Evolutionary conservation across 2,113 vertebrate genomes (phyloP).

Genomic region (Paralichthys olivaceus): DNA sequence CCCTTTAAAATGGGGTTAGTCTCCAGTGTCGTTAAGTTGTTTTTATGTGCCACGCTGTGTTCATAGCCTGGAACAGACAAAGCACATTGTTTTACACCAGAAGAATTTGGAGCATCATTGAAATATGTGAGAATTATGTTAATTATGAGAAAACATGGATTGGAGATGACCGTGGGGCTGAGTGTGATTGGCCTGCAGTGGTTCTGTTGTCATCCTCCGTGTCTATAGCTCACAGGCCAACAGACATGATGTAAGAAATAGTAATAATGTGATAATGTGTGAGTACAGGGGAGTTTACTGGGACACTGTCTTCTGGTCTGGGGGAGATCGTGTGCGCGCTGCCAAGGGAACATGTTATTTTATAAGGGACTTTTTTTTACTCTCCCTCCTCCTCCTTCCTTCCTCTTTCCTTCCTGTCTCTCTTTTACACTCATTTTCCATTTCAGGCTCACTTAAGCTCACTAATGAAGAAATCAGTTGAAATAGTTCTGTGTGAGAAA

Average conservation of each 20-base stretch:
- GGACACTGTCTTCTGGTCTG: constrained; percentile 61
- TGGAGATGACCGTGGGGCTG: constrained; percentile 65
- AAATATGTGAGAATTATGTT: constrained; percentile 76
- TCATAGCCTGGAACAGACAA: constrained; percentile 73
- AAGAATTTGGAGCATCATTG: constrained; percentile 69
- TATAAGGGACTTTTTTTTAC: constrained; percentile 24
- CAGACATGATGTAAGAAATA: constrained; percentile 80
- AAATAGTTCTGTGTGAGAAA: constrained; percentile 33
- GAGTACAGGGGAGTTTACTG: constrained; percentile 66
- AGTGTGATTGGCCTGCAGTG: constrained; percentile 73
- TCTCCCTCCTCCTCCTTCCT: constrained; percentile 11
- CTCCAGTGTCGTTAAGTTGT: constrained; percentile 69
- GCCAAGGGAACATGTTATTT: constrained; percentile 49
- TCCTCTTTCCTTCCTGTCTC: constrained; percentile 44
- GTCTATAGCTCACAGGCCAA: constrained; percentile 78
- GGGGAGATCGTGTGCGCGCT: constrained; percentile 29
- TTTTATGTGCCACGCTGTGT: constrained; percentile 66
- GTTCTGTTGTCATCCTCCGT: constrained; percentile 72
- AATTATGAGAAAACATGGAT: constrained; percentile 73
- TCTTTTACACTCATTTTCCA: constrained; percentile 28
- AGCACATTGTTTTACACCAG: constrained; percentile 69
- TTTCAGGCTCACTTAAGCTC: constrained; percentile 3
- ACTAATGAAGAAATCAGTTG: constrained; percentile 60
- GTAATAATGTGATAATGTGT: constrained; percentile 73
- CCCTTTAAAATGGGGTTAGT: constrained; percentile 63